These are phyloP conservation scores for Bombycilla garrulus DNA, from an alignment of 2,113 vertebrate species.

Conservation along the genomic window DNA sequence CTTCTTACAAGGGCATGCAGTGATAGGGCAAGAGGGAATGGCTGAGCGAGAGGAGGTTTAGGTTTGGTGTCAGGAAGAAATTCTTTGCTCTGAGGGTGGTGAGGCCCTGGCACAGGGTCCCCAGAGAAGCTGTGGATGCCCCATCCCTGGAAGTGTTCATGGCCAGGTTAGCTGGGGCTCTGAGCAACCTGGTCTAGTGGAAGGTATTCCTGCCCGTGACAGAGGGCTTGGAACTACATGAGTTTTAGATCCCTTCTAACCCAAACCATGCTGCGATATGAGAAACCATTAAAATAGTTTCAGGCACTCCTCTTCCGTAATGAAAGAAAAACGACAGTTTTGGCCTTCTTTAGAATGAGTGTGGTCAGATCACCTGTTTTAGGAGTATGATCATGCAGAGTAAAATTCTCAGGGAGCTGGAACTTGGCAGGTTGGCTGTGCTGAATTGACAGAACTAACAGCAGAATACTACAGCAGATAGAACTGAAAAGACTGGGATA, in stretches of 20 bases:
- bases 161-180: background rate
- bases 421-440: background rate
- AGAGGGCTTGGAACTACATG: background rate
- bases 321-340: background rate
- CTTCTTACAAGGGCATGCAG: too few species aligned
- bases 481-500: background rate
- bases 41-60: background rate
- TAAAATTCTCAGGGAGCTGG: background rate
- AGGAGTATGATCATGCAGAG: background rate
- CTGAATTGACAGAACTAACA: background rate
- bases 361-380: background rate
- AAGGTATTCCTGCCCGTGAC: background rate
- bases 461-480: background rate
- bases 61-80: background rate
- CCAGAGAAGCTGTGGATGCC: background rate
- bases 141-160: background rate
- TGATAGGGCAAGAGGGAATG: background rate
- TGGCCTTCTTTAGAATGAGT: background rate
- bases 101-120: background rate
- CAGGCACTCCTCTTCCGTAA: background rate
- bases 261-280: background rate
- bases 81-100: fast-evolving
- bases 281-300: background rate
- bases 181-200: background rate
- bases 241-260: background rate